Conservation (phyloP, 1,140 invertebrate genomes). For the Lepidurus apus region DNA sequence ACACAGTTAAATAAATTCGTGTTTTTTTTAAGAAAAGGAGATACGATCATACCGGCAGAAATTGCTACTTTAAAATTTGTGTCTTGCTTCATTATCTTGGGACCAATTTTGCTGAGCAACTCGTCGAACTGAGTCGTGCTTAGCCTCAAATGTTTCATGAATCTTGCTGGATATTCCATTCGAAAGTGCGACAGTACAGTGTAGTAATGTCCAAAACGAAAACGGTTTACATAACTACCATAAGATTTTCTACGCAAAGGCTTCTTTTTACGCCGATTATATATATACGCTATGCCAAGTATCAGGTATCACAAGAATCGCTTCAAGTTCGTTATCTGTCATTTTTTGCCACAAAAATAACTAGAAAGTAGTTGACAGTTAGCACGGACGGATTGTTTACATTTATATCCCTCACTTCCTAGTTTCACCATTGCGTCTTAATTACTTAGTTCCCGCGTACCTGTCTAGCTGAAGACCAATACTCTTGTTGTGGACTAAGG, state of each 20-base stretch:
- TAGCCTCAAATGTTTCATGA: background rate
- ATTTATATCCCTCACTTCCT: background rate
- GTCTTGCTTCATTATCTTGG: background rate
- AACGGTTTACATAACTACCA: no score
- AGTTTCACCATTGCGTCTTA: constrained; percentile 1
- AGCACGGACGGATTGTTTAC: constrained; percentile 2
- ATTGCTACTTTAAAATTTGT: background rate
- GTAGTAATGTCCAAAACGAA: background rate
- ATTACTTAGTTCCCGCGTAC: no score
- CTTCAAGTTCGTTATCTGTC: background rate
- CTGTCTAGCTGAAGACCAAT: background rate
- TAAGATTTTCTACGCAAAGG: no score
- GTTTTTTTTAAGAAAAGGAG: background rate
- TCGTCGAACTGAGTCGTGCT: background rate
- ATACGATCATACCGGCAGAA: background rate
- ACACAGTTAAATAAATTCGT: background rate
- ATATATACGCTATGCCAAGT: constrained; percentile 23
- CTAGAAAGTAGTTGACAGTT: background rate
- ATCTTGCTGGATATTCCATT: background rate
- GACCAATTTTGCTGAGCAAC: background rate
- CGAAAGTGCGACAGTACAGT: background rate
- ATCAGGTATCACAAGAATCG: background rate
- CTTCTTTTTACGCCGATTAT: no score
- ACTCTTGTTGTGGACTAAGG: no score
- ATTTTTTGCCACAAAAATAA: background rate